Evolutionary conservation across 2,113 vertebrate species (phyloP).

Genomic region (Plectropomus leopardus): DNA sequence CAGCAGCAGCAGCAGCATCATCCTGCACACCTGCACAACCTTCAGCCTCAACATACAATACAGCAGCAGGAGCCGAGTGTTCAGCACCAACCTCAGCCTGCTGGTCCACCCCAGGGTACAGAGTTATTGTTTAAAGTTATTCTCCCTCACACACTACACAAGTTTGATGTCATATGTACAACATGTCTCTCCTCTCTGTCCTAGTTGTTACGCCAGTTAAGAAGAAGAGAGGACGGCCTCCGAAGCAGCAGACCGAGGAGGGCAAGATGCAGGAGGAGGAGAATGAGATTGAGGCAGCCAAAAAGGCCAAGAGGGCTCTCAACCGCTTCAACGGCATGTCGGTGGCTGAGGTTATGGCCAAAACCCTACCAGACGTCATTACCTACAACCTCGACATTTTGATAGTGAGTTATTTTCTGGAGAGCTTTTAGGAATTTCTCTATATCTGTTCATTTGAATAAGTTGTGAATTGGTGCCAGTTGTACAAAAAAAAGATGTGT

Average conservation of each 20-base stretch:
- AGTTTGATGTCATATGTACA: not conserved
- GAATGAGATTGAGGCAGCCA: constrained; percentile 86
- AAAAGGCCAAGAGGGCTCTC: constrained; percentile 93
- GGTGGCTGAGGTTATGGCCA: constrained; percentile 94
- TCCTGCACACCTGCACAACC: constrained; percentile 23
- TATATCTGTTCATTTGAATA: not conserved
- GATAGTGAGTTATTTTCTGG: constrained; percentile 90
- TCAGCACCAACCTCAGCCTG: constrained; percentile 50
- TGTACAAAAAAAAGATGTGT: not conserved
- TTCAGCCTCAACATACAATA: constrained; percentile 43
- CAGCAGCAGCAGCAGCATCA: constrained; percentile 40
- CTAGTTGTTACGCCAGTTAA: constrained; percentile 83
- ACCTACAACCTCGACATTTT: constrained; percentile 96
- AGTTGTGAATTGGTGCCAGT: not conserved
- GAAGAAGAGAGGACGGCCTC: constrained; percentile 90
- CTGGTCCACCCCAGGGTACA: constrained; percentile 61
- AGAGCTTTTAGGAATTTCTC: not conserved
- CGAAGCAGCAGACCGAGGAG: constrained; percentile 84
- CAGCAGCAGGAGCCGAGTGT: constrained; percentile 46
- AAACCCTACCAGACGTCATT: constrained; percentile 96
- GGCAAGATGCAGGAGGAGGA: constrained; percentile 89
- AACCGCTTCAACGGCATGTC: constrained; percentile 97
- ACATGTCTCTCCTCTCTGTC: not conserved
- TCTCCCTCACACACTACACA: not conserved
- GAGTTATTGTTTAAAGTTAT: not conserved